Evolutionary conservation across 2,888 invertebrate species (phyloP), one percentile per base, ranked within the genome.

Genomic region (Adelognathus sp.): DNA sequence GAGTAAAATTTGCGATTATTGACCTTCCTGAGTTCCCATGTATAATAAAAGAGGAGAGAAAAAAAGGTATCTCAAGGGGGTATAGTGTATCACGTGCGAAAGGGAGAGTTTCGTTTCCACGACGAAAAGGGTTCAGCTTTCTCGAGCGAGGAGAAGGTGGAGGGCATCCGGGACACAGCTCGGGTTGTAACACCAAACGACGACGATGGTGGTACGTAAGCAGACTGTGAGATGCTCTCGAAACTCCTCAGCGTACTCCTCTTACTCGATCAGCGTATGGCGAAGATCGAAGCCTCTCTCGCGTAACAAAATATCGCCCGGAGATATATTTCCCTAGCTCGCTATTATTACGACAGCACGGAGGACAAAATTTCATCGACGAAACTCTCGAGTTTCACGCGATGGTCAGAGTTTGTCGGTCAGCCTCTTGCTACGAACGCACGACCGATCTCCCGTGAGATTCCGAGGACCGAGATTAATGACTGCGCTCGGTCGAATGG

Each of bases 121-220:
- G 46, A 67, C 41, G 58, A 67, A 73, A 70, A 64, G 78, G 50
- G n/a, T n/a, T 78, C 78, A 66, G 70, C 78, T 78, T 78, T 78
- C 78, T 70, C 54, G 64, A n/a, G n/a, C n/a, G n/a, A n/a, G 24
- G 50, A 66, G 52, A 5, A 52, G 36, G 24, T 14, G 64, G 36
- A 52, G 64, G 50, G 64, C 52, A 52, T 66, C 50, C 64, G 24
- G 64, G 24, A 44, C 18, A 14, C 14, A 14, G 39, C 14, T 39
- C n/a, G 14, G n/a, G n/a, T n/a, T 39, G 14, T 5, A 39, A n/a
- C n/a, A n/a, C n/a, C n/a, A n/a, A 46, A 46, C 21, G 24, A 2
- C 9, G 21, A n/a, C 46, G 24, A 24, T 18, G 46, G 11, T 21
- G 46, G 46, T 46, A 11, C 21, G 21, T 7, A n/a, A 4, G 18